A percentile compares a stretch with the other conserved stretches of the same genome.
Conservation (phyloP, 2,797 vertebrate genomes). For the Falco biarmicus region DNA sequence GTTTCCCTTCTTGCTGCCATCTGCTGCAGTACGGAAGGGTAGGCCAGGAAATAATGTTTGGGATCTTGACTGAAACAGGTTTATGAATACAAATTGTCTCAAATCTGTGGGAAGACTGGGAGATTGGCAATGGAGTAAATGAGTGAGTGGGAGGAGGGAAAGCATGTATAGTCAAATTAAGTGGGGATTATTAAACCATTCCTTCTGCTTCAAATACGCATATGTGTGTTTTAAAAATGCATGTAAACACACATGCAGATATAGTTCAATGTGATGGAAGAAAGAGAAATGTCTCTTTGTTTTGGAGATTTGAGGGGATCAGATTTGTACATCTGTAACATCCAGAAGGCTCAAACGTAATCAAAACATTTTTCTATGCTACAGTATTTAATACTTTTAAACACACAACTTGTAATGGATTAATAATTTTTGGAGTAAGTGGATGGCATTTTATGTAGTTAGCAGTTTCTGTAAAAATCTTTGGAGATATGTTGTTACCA, state of each 20-base stretch:
- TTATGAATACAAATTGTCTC: not conserved
- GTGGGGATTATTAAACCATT: not conserved
- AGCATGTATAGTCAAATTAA: not conserved
- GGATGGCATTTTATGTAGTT: not conserved
- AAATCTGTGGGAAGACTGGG: not conserved
- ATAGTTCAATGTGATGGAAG: not conserved
- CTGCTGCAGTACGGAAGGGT: not conserved
- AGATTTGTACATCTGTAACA: not conserved
- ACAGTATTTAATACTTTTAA: not conserved
- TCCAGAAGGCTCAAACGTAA: not conserved
- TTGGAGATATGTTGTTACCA: not conserved
- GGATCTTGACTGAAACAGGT: not conserved
- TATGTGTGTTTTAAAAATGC: not conserved
- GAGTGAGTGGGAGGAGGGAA: not conserved
- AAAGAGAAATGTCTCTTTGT: not conserved
- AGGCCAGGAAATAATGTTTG: not conserved
- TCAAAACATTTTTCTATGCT: not conserved
- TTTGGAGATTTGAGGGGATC: not conserved
- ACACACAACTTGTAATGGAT: not conserved
- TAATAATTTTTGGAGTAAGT: not conserved
- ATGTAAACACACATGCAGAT: not conserved
- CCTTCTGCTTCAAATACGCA: rapidly evolving
- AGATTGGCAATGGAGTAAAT: not conserved
- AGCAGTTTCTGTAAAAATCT: not conserved
- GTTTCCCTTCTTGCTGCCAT: not conserved